A percentile compares a stretch with the other conserved stretches of the same genome.
These are phyloP conservation scores for Hecatera dysodea DNA, from an alignment of 2,888 invertebrate species.

Conservation along the genomic window DNA sequence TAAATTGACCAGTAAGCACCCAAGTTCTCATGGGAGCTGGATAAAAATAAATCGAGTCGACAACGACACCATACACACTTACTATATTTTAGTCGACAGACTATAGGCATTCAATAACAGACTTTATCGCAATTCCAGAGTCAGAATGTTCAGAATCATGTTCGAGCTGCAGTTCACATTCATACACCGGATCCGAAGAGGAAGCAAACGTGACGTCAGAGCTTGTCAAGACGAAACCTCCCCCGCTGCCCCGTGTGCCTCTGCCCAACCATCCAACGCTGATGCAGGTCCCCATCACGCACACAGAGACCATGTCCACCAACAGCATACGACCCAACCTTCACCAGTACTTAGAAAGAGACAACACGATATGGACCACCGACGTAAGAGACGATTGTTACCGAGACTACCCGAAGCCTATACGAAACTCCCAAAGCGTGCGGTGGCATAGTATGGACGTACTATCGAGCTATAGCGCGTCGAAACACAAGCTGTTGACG, in stretches of 20 bases:
- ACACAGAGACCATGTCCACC: conserved; percentile 77
- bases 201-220: conserved; percentile 74
- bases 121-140: conserved; percentile 81
- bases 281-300: conserved; percentile 78
- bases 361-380: conserved; percentile 85
- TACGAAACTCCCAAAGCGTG: conserved; percentile 70
- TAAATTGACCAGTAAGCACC: too few species aligned
- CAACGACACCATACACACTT: neutral
- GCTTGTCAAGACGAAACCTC: conserved; percentile 76
- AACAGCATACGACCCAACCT: conserved; percentile 84
- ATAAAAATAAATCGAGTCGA: neutral
- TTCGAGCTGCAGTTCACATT: conserved; percentile 91
- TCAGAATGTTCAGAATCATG: conserved; percentile 94
- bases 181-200: conserved; percentile 79
- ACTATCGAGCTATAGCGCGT: conserved; percentile 64
- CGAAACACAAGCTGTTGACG: conserved; percentile 66
- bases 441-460: conserved; percentile 82
- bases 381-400: conserved; percentile 75
- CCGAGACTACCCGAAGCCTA: conserved; percentile 73
- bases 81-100: neutral
- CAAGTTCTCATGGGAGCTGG: too few species aligned
- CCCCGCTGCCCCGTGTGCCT: conserved; percentile 77
- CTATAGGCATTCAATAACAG: neutral
- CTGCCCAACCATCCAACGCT: conserved; percentile 73
- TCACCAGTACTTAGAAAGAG: conserved; percentile 86